Conservation (phyloP, 2,797 vertebrate genomes). For the Sebastolobus alascanus region DNA sequence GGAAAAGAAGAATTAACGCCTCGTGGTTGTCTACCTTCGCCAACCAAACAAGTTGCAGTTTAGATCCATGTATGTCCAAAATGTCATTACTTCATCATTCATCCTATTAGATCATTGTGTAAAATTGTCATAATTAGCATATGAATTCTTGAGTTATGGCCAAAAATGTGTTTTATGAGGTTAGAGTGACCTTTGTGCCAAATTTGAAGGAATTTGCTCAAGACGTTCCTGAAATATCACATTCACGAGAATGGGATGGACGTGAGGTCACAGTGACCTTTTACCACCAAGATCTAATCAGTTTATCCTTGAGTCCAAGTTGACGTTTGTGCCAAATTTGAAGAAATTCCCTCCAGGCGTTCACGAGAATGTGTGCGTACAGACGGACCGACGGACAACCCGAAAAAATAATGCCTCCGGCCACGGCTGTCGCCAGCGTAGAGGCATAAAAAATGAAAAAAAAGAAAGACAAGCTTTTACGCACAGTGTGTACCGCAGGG, state of each 20-base stretch:
- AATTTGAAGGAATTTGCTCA: not conserved
- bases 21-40: not conserved
- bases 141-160: not conserved
- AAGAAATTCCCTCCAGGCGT: not conserved
- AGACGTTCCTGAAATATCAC: not conserved
- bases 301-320: accelerated
- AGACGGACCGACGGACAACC: not conserved
- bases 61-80: not conserved
- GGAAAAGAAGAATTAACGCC: not conserved
- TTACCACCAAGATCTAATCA: not conserved
- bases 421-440: not conserved
- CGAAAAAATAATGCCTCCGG: not conserved
- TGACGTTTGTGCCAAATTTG: not conserved
- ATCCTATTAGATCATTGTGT: not conserved
- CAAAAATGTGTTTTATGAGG: not conserved
- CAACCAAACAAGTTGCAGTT: not conserved
- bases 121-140: not conserved
- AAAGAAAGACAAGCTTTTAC: not conserved
- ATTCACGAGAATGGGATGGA: not conserved
- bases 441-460: not conserved
- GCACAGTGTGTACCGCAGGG: not conserved
- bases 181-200: not conserved
- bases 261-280: not conserved
- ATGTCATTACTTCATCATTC: not conserved
- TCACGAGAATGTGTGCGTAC: not conserved